Base-by-base conservation (phyloP, 1,140 invertebrate species). In the Bradysia coprophila region DNA sequence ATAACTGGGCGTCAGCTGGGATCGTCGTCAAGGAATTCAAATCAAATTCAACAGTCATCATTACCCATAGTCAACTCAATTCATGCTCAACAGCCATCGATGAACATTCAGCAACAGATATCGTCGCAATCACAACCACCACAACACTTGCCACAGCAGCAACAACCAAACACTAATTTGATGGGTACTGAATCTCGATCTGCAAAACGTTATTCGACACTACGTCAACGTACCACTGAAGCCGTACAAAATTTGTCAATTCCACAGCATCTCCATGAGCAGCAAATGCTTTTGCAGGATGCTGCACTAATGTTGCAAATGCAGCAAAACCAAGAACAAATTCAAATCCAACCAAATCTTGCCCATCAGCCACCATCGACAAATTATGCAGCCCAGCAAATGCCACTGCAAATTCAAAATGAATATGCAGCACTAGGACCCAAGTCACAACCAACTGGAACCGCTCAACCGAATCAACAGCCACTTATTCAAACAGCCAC, bases 121-220 rank as follows among this genome's bases (percentile, higher is more conserved):
- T n/a, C n/a, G n/a, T n/a, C n/a, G n/a, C 24, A 28, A 28, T 6
- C 13, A 8, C 24, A 6, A 28, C 24, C 24, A 28, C 24, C 24
- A 6, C 24, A 28, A 28, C 24, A 28, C 13, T 8, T 28, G 6
- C 24, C 6, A 28, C 24, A 6, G 13, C 24, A 6, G 24, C 24
- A 28, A 13, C 24, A 6, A 28, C 24, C 24, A 28, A 28, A 6
- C 13, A 13, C 24, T 8, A 28, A 28, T 28, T 8, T 28, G 24
- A 28, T 28, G 24, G 13, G 24, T 28, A 28, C 6, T 13, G 24
- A 28, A 8, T 28, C 24, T 13, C 24, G 24, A 28, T 8, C 24
- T 8, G 71, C 78, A n/a, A 84, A 83, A 53, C 65, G 79, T 6
- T 84, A 84, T 55, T 84, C 80, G 2, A 77, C 77, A 41, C 66